phyloP scores from a whole-genome alignment of 2,888 invertebrate genomes.

The Spatulosminthurus flaviceps region DNA sequence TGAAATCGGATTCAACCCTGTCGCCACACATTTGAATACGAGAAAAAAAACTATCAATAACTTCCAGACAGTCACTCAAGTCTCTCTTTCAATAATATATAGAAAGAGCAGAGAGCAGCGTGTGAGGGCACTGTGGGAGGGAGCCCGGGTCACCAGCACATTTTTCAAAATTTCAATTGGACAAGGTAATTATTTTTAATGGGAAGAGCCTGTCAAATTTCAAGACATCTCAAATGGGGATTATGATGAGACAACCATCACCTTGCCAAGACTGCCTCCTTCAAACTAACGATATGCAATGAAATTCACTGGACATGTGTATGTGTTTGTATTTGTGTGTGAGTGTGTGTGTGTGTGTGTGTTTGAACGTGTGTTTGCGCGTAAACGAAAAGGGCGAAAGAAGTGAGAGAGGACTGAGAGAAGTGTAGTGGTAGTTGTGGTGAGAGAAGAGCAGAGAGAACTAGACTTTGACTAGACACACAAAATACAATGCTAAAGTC shows the following conservation, averaged over 20 bases:
- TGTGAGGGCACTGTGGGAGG: not conserved
- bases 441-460: slow-evolving; percentile 9
- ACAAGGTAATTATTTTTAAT: slow-evolving; percentile 21
- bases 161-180: not conserved
- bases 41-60: too few relatives aligned
- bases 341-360: slow-evolving; percentile 6
- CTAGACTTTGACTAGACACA: not conserved
- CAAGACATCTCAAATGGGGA: not conserved
- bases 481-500: slow-evolving; percentile 38
- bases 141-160: not conserved
- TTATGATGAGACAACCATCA: not conserved
- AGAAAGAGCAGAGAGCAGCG: too few relatives aligned
- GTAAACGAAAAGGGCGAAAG: not conserved
- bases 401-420: not conserved
- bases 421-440: not conserved
- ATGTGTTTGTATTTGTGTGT: not conserved
- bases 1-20: not conserved
- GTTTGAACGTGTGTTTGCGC: not conserved
- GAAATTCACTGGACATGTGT: not conserved
- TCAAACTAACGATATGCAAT: not conserved
- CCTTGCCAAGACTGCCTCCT: not conserved
- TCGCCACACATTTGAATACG: not conserved
- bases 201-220: not conserved
- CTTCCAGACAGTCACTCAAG: not conserved
- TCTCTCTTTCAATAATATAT: not conserved